phyloP scores from a whole-genome alignment of 2,797 vertebrate species.

The Spondyliosoma cantharus region DNA sequence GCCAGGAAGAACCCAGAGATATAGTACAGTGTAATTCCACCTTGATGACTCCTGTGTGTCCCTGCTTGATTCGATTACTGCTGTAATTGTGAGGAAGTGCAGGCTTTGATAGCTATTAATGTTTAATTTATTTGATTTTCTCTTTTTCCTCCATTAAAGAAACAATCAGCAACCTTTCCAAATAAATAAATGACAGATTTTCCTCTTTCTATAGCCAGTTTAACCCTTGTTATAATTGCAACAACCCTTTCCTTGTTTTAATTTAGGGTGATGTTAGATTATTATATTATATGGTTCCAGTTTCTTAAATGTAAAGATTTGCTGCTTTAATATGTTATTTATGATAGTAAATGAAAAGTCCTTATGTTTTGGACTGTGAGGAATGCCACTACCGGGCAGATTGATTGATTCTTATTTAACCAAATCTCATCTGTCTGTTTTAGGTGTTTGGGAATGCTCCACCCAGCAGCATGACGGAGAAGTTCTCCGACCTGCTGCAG shows the following conservation, averaged over 20 bases:
- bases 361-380: no score
- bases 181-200: neutral
- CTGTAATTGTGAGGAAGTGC: neutral
- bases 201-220: no score
- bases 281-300: no score
- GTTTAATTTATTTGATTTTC: neutral
- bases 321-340: no score
- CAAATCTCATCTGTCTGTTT: neutral
- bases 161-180: neutral
- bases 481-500: constrained; percentile 98
- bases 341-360: no score
- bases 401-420: neutral
- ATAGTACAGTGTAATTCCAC: neutral
- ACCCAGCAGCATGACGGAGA: constrained; percentile 96
- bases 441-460: constrained; percentile 97
- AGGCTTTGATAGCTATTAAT: neutral
- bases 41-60: constrained; percentile 7
- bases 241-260: neutral
- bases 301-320: no score
- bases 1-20: constrained; percentile 1
- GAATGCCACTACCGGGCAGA: no score
- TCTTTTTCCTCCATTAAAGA: neutral
- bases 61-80: constrained; percentile 19
- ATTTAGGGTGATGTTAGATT: neutral
- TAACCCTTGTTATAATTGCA: neutral